Evolutionary conservation across 2,888 invertebrate species (phyloP), one percentile per base, ranked within the genome.

Genomic region (Orthonychiurus folsomi): DNA sequence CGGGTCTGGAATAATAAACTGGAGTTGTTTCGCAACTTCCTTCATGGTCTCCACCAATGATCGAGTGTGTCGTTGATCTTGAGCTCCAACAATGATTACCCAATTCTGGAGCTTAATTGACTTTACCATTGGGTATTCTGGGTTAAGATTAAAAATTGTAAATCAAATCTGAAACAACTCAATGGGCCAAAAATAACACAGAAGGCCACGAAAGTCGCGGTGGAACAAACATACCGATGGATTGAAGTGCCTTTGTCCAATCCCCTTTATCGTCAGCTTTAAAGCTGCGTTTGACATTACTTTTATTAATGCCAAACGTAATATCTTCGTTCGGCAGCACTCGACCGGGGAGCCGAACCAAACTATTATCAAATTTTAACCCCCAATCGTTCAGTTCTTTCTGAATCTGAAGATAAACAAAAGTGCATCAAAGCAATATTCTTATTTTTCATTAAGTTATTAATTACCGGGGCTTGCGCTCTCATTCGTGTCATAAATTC

Each of bases 301-400:
- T 68, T 77, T 78, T 0, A 9, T 37, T 37, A 37, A 15, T 5
- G 2, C 54, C 64, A 59, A 69, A 70, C 0, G 81, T 2, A 3
- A 93, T 87, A 0, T 73, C 76, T 73, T 93, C 89, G 0, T 83
- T 80, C 0, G 81, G 80, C 1, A 91, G 73, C 1, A 83, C 79
- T 1, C 90, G 79, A 0, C 85, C 91, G 0, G 78, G 75, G 0
- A 90, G 74, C 64, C 81, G 75, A 0, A 85, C 76, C 0, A 84
- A 81, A 2, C 82, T 80, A 0, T 79, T 75, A 0, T 81, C 82
- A 27, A 87, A 77, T 60, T 79, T 77, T 0, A 97, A 79, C 0
- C 93, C 93, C 96, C 96, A 96, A 53, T 84, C 83, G 0, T 78
- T 75, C 1, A 95, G 79, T 26, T 91, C 82, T 66, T 82, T 77